A percentile compares a stretch with the other conserved stretches of the same genome.
Evolutionary conservation across 1,140 invertebrate species (phyloP).

Genomic region (Drosophila sechellia): DNA sequence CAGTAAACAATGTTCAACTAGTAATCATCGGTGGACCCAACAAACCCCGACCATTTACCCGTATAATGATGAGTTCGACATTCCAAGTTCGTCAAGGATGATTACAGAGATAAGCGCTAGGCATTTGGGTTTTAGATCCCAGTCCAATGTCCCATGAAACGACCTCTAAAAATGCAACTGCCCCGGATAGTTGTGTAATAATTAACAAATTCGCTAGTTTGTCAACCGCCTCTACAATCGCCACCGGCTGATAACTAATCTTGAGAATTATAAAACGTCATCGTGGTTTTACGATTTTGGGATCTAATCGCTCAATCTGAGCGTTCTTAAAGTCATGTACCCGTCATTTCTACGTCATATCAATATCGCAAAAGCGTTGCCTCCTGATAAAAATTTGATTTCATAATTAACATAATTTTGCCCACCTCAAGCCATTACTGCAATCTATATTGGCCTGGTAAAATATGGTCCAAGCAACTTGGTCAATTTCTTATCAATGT

Average conservation of each 20-base stretch:
- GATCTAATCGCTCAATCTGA: conserved; percentile 22
- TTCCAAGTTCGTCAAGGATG: conserved; percentile 34
- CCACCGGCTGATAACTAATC: conserved; percentile 33
- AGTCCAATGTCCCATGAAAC: conserved; percentile 71
- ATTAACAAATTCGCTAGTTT: conserved; percentile 18
- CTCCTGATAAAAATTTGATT: conserved; percentile 18
- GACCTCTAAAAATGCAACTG: conserved; percentile 64
- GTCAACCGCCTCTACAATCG: conserved; percentile 18
- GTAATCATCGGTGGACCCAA: conserved; percentile 3
- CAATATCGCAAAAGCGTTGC: conserved; percentile 1
- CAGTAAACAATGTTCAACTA: conserved; percentile 2
- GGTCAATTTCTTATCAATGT: conserved; percentile 2
- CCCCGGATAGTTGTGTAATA: conserved; percentile 39
- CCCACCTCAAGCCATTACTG: background rate
- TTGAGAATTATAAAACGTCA: conserved; percentile 17
- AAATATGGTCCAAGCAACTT: conserved; percentile 4
- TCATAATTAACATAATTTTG: background rate
- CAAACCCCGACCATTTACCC: conserved; percentile 39
- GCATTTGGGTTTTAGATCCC: conserved; percentile 33
- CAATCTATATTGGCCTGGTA: background rate
- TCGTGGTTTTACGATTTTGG: conserved; percentile 3
- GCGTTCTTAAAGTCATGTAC: conserved; percentile 10
- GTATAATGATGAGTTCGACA: conserved; percentile 40
- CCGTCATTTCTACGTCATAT: conserved; percentile 10
- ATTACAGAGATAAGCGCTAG: conserved; percentile 47